These are phyloP conservation scores for Seriola aureovittata DNA, from an alignment of 2,113 vertebrate genomes.

Conservation along the genomic window DNA sequence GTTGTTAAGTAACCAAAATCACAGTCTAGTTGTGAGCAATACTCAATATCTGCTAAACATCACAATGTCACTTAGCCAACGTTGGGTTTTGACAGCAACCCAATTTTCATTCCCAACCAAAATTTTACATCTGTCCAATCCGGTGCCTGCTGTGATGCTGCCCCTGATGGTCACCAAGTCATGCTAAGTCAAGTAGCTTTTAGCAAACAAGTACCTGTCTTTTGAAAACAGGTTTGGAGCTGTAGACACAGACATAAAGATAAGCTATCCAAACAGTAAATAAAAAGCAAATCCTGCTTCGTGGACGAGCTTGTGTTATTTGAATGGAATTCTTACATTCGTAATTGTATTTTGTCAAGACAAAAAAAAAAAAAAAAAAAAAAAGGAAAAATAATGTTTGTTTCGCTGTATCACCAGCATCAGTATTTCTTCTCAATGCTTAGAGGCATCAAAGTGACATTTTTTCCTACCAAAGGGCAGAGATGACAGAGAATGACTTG, in stretches of 20 bases:
- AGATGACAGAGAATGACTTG: conserved; percentile 45
- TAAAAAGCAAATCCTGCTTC: not conserved
- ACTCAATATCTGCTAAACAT: too few relatives aligned
- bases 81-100: too few relatives aligned
- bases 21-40: too few relatives aligned
- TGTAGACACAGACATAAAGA: not conserved
- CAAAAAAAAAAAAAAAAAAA: not conserved
- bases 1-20: too few relatives aligned
- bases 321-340: too few relatives aligned
- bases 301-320: not conserved
- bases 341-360: not conserved
- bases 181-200: not conserved
- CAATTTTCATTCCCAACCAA: too few relatives aligned
- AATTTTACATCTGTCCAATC: too few relatives aligned
- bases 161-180: not conserved
- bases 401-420: conserved; percentile 4
- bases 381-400: not conserved
- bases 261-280: not conserved
- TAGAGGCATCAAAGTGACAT: conserved; percentile 40
- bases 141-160: too few relatives aligned
- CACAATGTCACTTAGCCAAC: too few relatives aligned
- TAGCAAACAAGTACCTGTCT: not conserved
- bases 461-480: conserved; percentile 66
- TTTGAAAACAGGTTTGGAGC: not conserved
- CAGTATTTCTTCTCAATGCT: not conserved